Percentiles rank a stretch among this genome's conserved stretches.
phyloP scores from a whole-genome alignment of 2,113 vertebrate species.

The Felis chaus region DNA sequence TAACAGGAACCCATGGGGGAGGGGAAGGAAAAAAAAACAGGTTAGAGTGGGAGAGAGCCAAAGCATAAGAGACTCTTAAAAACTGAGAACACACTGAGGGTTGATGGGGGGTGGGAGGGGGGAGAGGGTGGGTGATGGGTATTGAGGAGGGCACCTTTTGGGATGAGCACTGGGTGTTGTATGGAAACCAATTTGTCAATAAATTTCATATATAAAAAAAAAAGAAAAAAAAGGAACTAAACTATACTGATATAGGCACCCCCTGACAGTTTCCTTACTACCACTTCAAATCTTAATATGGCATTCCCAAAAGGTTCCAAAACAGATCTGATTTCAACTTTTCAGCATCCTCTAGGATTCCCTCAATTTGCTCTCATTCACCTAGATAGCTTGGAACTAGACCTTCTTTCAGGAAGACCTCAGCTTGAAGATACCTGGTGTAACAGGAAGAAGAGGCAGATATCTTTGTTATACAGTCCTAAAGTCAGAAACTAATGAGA shows the following conservation, averaged over 20 bases:
- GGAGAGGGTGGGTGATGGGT: no score
- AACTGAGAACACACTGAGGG: no score
- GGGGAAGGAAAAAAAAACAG: no score
- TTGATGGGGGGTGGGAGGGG: no score
- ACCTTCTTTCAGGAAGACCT: not conserved
- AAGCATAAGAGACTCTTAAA: no score
- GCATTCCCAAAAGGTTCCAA: not conserved
- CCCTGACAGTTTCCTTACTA: not conserved
- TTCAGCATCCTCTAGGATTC: not conserved
- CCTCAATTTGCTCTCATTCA: not conserved
- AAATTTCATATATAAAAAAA: no score
- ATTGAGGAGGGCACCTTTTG: no score
- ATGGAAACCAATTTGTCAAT: no score
- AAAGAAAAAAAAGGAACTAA: not conserved
- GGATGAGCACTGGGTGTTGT: no score
- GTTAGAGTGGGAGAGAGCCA: no score
- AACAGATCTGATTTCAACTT: conserved; percentile 12
- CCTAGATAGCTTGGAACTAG: not conserved
- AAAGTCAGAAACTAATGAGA: conserved; percentile 10
- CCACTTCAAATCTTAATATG: not conserved
- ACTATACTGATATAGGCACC: not conserved
- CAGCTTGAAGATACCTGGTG: not conserved
- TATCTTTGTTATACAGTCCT: not conserved
- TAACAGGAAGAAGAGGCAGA: not conserved
- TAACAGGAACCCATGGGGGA: no score